These are phyloP conservation scores for Steromphala cineraria DNA, from an alignment of 2,888 invertebrate genomes.

Conservation along the genomic window DNA sequence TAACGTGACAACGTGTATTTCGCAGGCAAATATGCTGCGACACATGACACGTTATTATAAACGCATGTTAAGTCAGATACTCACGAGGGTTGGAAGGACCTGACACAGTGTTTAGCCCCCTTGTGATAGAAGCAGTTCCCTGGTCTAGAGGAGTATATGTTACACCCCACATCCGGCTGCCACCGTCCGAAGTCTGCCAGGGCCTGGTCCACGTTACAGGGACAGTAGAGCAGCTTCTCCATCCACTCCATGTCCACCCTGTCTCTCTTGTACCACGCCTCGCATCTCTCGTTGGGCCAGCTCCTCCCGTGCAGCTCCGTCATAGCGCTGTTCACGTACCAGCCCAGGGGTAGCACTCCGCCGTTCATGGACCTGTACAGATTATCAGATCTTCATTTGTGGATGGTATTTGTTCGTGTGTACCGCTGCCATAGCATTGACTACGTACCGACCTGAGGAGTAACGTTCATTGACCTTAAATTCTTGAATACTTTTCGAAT, in stretches of 20 bases:
- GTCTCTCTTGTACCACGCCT: constrained; percentile 94
- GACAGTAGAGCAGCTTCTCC: constrained; percentile 79
- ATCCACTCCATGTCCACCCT: constrained; percentile 88
- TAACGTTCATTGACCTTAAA: too few species aligned
- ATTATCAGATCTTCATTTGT: too few species aligned
- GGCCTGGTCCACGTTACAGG: constrained; percentile 93
- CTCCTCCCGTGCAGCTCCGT: constrained; percentile 80
- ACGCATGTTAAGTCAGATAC: constrained; percentile 55
- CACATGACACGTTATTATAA: too few species aligned
- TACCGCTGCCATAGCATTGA: too few species aligned
- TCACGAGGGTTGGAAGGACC: constrained; percentile 92
- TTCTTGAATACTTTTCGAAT: too few species aligned
- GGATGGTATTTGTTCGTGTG: too few species aligned
- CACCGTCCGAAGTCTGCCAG: constrained; percentile 93
- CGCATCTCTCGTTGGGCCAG: constrained; percentile 91
- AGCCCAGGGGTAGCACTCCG: constrained; percentile 61
- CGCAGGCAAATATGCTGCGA: too few species aligned
- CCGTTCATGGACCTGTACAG: constrained; percentile 31
- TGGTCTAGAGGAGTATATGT: constrained; percentile 77
- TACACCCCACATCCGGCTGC: constrained; percentile 80
- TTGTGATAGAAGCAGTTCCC: constrained; percentile 84
- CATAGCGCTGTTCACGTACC: constrained; percentile 59
- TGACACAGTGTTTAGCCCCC: constrained; percentile 93
- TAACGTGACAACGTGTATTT: too few species aligned
- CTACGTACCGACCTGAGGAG: too few species aligned